Evolutionary conservation across 92 coral and sea anemone species (phyloP), one percentile per base, ranked within the genome.

Genomic region (Zoanthus solanderi): DNA sequence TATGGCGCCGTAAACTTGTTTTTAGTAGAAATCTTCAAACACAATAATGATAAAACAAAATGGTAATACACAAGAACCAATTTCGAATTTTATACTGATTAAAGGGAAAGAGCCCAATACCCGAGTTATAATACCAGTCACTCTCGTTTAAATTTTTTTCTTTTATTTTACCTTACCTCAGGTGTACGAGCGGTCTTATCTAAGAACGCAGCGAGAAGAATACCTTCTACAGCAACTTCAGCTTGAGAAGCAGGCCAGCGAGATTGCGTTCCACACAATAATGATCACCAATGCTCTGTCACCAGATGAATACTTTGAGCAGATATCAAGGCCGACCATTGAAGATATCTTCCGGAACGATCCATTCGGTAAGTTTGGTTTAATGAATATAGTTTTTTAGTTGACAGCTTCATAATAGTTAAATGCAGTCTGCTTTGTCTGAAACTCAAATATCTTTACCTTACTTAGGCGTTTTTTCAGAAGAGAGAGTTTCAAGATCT

Each of bases 111-210:
- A 37, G 42, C 42, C 42, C 42, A 37, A 37, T 37, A 37, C 42
- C 42, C 4, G 4, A 37, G 42, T 37, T 37, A 37, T 1, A 37
- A 2, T 50, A 50, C 12, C 0, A 7, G 56, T 50, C 12, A 0
- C 9, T 7, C 56, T 50, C 56, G 12, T 50, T 50, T 7, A 7
- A 50, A 4, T 4, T 47, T 50, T 7, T 50, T 11, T 50, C 31
- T 63, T 23, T 63, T 9, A 5, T 12, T n/a, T 63, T 63, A 17
- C 30, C 29, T 63, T 61, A 6, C 57, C 31, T 29, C 56, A 91
- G 94, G 94, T 91, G 17, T 91, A 88, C 71, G 94, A 91, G 78
- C 90, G 94, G 37, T 91, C 94, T 0, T 91, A 91, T 75, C 57
- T 91, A 68, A 61, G 94, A 53, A 89, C 66, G 7, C 94, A 91